Evolutionary conservation across 2,113 vertebrate genomes (phyloP).

Genomic region (Malurus cyaneus): DNA sequence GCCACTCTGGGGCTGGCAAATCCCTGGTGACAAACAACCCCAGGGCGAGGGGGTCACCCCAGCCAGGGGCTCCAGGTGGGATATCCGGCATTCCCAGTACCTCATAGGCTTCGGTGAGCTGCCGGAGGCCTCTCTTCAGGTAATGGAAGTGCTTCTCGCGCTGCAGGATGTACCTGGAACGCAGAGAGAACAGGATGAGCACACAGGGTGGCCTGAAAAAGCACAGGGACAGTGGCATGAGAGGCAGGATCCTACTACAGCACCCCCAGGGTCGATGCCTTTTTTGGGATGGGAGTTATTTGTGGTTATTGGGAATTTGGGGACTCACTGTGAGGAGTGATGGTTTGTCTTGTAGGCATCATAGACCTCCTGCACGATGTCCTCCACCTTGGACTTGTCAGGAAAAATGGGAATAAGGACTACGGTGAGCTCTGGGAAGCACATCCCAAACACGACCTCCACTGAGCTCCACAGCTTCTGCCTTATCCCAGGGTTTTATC

Average conservation of each 20-base stretch:
- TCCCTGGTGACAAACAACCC: fast-evolving
- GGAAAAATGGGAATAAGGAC: not conserved
- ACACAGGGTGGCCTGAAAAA: not conserved
- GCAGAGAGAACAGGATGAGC: not conserved
- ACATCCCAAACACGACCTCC: no score
- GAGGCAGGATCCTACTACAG: not conserved
- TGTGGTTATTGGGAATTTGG: not conserved
- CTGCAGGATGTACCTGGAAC: slow-evolving; percentile 83
- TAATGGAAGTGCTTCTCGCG: slow-evolving; percentile 94
- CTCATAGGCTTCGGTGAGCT: slow-evolving; percentile 93
- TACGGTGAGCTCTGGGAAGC: not conserved
- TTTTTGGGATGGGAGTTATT: not conserved
- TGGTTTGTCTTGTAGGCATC: slow-evolving; percentile 84
- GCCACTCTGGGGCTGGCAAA: not conserved
- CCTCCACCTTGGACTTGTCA: slow-evolving; percentile 86
- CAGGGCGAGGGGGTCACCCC: not conserved
- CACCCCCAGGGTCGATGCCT: fast-evolving
- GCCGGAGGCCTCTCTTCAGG: slow-evolving; percentile 92
- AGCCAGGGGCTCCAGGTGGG: not conserved
- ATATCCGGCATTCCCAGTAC: slow-evolving; percentile 54
- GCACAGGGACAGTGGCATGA: not conserved
- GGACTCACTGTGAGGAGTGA: slow-evolving; percentile 79
- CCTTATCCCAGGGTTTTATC: not conserved
- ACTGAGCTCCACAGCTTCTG: fast-evolving
- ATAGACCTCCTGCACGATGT: slow-evolving; percentile 85